A percentile compares a stretch with the other conserved stretches of the same genome.
Evolutionary conservation across 2,797 vertebrate genomes (phyloP).

Genomic region (Hafferia zeledoni): DNA sequence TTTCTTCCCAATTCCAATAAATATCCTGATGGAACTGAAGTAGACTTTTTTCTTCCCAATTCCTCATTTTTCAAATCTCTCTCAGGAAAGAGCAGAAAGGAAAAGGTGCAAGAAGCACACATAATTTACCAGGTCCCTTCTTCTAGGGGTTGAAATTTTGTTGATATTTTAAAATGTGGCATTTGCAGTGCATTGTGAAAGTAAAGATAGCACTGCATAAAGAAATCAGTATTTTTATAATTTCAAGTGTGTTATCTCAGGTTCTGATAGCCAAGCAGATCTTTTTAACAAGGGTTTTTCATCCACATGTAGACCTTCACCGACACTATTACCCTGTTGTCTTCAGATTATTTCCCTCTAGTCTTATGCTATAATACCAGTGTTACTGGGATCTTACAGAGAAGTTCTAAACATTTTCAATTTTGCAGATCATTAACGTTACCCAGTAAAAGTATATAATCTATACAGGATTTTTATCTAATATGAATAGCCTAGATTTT

Average conservation of each 20-base stretch:
- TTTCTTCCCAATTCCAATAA: neutral
- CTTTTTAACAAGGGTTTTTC: neutral
- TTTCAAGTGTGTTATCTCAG: neutral
- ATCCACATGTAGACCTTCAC: neutral
- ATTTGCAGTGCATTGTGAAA: neutral
- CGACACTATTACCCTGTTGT: neutral
- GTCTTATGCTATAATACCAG: accelerated
- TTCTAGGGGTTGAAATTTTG: neutral
- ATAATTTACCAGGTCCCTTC: neutral
- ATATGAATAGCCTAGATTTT: neutral
- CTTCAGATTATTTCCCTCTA: neutral
- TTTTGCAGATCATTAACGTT: neutral
- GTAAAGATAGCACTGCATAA: neutral
- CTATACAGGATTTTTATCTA: neutral
- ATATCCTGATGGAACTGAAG: neutral
- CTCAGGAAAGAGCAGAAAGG: neutral
- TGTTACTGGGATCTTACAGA: neutral
- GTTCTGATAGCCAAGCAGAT: neutral
- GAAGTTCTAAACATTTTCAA: neutral
- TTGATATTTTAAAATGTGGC: neutral
- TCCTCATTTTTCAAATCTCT: neutral
- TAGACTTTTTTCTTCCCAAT: neutral
- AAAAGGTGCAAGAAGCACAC: neutral
- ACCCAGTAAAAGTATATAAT: neutral
- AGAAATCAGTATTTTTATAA: neutral